Conservation (phyloP, 2,888 invertebrate genomes). For the Linnaemya vulpina region DNA sequence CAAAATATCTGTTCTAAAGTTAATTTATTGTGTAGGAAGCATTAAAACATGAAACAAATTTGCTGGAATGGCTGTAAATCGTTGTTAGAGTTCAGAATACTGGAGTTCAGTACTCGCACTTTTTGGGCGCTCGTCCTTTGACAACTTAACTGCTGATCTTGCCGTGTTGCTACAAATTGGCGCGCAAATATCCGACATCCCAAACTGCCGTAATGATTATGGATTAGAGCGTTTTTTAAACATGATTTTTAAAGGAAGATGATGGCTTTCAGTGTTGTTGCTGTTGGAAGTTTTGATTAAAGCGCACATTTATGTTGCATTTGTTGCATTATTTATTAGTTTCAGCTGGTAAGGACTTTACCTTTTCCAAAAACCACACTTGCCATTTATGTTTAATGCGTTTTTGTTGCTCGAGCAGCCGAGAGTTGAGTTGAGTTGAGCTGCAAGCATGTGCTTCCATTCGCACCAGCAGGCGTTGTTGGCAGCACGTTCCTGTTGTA, state of each 20-base stretch:
- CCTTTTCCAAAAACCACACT: slow-evolving; percentile 66
- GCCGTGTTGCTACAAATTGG: slow-evolving; percentile 55
- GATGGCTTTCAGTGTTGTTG: slow-evolving; percentile 15
- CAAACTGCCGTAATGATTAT: slow-evolving; percentile 31
- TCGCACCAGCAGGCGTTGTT: slow-evolving; percentile 69
- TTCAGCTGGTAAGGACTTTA: slow-evolving; percentile 62
- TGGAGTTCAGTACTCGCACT: slow-evolving; percentile 9
- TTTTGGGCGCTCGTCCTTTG: not conserved
- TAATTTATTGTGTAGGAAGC: too few relatives aligned
- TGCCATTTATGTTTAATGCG: slow-evolving; percentile 51
- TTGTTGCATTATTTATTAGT: slow-evolving; percentile 66
- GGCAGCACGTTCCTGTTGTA: slow-evolving; percentile 70
- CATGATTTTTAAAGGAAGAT: slow-evolving; percentile 38
- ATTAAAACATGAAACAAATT: too few relatives aligned
- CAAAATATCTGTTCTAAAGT: too few relatives aligned
- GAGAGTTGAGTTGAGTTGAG: not conserved
- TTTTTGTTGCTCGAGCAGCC: not conserved
- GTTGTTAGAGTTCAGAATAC: too few relatives aligned
- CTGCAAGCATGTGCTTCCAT: slow-evolving; percentile 64
- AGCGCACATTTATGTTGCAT: slow-evolving; percentile 37
- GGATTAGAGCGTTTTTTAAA: slow-evolving; percentile 40
- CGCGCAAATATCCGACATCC: slow-evolving; percentile 58
- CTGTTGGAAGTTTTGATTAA: slow-evolving; percentile 39
- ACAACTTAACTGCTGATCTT: slow-evolving; percentile 2
- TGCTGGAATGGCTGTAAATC: too few relatives aligned